phyloP scores from a whole-genome alignment of 2,888 invertebrate species.

The Netelia melanura region DNA sequence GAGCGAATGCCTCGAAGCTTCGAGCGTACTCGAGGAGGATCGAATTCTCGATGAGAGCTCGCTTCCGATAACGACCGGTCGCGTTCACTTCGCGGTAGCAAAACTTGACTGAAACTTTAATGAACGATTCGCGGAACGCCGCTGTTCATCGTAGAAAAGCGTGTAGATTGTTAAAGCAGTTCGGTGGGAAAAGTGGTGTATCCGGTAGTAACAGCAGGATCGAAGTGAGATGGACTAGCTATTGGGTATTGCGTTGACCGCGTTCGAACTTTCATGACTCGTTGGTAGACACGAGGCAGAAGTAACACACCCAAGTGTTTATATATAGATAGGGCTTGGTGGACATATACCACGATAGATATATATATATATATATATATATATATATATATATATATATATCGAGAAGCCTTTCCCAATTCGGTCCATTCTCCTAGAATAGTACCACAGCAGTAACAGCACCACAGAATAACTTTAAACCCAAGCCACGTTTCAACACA shows the following conservation, averaged over 20 bases:
- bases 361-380: neutral
- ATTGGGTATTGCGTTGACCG: slow-evolving; percentile 38
- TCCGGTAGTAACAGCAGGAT: slow-evolving; percentile 18
- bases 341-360: neutral
- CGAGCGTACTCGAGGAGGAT: neutral
- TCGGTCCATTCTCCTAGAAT: slow-evolving; percentile 32
- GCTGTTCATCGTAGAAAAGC: slow-evolving; percentile 9
- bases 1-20: slow-evolving; percentile 13
- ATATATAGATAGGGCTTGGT: neutral
- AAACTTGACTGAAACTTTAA: slow-evolving; percentile 79
- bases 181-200: slow-evolving; percentile 21
- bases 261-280: slow-evolving; percentile 55
- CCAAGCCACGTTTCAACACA: slow-evolving; percentile 20
- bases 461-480: slow-evolving; percentile 49
- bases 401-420: slow-evolving; percentile 19
- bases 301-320: slow-evolving; percentile 26
- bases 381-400: neutral
- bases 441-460: slow-evolving; percentile 24
- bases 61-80: slow-evolving; percentile 41
- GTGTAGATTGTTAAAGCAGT: slow-evolving; percentile 26
- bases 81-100: slow-evolving; percentile 53
- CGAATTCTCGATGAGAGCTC: slow-evolving; percentile 35
- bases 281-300: slow-evolving; percentile 41
- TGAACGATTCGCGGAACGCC: slow-evolving; percentile 76
- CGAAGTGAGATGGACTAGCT: slow-evolving; percentile 18